A percentile compares a stretch with the other conserved stretches of the same genome.
Evolutionary conservation across 30 jellyfish, hydroid and myxozoan species (phyloP).

Genomic region (Rhopilema esculentum): DNA sequence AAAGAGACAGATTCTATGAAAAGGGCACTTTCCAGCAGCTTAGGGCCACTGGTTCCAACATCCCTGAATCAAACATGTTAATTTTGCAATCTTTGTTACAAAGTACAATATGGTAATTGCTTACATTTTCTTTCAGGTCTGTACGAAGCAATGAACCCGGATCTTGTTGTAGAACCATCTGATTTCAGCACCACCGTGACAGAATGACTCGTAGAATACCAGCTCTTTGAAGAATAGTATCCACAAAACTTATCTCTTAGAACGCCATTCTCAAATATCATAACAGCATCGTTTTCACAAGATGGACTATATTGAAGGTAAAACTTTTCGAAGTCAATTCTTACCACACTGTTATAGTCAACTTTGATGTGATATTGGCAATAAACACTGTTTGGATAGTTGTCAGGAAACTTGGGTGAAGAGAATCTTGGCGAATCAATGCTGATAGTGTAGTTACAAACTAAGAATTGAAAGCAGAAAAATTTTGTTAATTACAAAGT

Average conservation of each 20-base stretch:
- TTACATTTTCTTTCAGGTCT: background rate
- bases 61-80: background rate
- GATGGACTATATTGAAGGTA: background rate
- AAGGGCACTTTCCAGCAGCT: too few relatives aligned
- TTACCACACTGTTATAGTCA: background rate
- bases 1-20: too few relatives aligned
- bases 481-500: too few relatives aligned
- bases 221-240: background rate
- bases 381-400: background rate
- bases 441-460: background rate
- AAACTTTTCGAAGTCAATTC: background rate
- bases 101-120: background rate
- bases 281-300: background rate
- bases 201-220: background rate
- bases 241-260: background rate
- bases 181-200: slow-evolving; percentile 2
- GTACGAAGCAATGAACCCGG: slow-evolving; percentile 1
- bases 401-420: background rate
- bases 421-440: background rate
- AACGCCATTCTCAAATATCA: background rate
- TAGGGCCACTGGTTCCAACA: too few relatives aligned
- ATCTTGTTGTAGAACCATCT: background rate
- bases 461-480: background rate
- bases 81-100: background rate
- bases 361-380: slow-evolving; percentile 10